Conservation (phyloP, 2,888 invertebrate genomes). For the Hanleya hanleyi region DNA sequence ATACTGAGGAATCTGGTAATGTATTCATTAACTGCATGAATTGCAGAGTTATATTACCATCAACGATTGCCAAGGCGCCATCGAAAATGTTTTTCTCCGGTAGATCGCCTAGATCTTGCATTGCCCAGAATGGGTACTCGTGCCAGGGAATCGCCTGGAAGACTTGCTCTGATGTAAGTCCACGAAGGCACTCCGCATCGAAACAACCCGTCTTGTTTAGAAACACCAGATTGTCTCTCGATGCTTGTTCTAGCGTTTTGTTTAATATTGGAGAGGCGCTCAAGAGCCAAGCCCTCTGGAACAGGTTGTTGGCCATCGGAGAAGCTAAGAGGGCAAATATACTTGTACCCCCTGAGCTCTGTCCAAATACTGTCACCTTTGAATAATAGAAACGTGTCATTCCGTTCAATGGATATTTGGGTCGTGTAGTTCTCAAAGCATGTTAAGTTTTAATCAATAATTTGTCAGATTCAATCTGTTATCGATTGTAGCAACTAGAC, state of each 20-base stretch:
- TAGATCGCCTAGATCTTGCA: conserved; percentile 53
- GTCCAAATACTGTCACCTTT: conserved; percentile 87
- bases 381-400: background rate
- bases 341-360: conserved; percentile 88
- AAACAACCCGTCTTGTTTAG: conserved; percentile 44
- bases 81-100: conserved; percentile 48
- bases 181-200: conserved; percentile 42
- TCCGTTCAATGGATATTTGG: too few species aligned
- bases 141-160: conserved; percentile 52
- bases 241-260: conserved; percentile 52
- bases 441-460: too few species aligned
- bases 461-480: too few species aligned
- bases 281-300: conserved; percentile 76
- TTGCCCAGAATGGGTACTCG: conserved; percentile 56
- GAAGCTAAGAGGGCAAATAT: conserved; percentile 83
- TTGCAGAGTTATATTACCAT: too few species aligned
- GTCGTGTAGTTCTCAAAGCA: too few species aligned
- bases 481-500: too few species aligned
- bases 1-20: too few species aligned
- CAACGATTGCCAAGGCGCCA: conserved; percentile 50
- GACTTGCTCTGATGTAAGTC: conserved; percentile 46
- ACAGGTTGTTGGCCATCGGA: conserved; percentile 78
- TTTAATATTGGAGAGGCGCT: conserved; percentile 62
- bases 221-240: conserved; percentile 52
- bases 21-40: too few species aligned